A percentile compares a stretch with the other conserved stretches of the same genome.
Conservation (phyloP, 2,888 invertebrate species). For the Drosophila kuntzei region DNA sequence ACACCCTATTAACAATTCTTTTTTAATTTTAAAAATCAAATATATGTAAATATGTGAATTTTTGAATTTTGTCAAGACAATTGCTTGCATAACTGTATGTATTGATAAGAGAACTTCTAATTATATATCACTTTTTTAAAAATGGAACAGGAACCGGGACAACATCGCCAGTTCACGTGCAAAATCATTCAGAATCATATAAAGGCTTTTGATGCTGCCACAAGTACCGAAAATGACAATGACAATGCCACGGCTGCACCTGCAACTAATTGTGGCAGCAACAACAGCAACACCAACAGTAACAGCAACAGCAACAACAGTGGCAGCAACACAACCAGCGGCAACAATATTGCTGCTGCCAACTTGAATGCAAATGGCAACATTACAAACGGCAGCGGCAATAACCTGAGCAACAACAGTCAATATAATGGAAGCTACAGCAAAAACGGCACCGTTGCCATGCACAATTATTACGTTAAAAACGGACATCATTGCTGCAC, state of each 20-base stretch:
- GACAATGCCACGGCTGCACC: constrained; percentile 12
- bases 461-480: constrained; percentile 84
- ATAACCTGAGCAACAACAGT: constrained; percentile 15
- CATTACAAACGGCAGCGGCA: constrained; percentile 19
- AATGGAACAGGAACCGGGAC: constrained; percentile 79
- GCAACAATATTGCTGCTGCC: constrained; percentile 5
- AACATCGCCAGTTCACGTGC: constrained; percentile 85
- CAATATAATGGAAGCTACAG: constrained; percentile 68
- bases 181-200: constrained; percentile 82
- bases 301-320: constrained; percentile 1
- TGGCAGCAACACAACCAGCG: constrained; percentile 18
- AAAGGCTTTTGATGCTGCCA: constrained; percentile 71
- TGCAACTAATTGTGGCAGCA: constrained; percentile 9
- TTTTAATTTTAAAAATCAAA: too few relatives aligned
- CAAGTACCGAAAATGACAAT: constrained; percentile 24
- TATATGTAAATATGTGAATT: too few relatives aligned
- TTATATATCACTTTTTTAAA: constrained; percentile 2
- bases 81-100: constrained; percentile 1
- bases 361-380: constrained; percentile 15
- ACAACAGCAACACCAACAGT: constrained; percentile 8
- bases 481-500: constrained; percentile 85
- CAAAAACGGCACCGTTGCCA: constrained; percentile 73
- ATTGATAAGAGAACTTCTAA: constrained; percentile 12
- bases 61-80: neutral
- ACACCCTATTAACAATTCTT: neutral